Evolutionary conservation across 2,888 invertebrate species (phyloP).

Genomic region (Luperina testacea): DNA sequence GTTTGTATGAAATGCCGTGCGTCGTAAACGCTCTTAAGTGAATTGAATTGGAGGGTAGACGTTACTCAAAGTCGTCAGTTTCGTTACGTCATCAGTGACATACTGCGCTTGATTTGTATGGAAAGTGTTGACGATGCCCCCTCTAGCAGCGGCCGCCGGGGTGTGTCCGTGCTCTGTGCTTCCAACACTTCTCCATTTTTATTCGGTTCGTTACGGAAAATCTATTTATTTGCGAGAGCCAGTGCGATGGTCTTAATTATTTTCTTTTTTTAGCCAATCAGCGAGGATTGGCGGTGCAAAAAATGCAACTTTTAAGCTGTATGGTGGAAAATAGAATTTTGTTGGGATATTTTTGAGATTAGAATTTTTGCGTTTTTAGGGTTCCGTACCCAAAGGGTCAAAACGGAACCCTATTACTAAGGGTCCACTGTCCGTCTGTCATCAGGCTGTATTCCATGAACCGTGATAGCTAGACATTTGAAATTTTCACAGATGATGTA

Average conservation of each 20-base stretch:
- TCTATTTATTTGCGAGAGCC: slow-evolving; percentile 56
- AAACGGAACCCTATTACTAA: too few species aligned
- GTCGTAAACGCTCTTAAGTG: not conserved
- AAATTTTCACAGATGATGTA: too few species aligned
- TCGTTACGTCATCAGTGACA: not conserved
- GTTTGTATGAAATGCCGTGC: too few species aligned
- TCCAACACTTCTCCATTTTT: slow-evolving; percentile 34
- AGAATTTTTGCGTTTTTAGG: not conserved
- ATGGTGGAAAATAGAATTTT: slow-evolving; percentile 20
- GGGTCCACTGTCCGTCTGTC: too few species aligned
- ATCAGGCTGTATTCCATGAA: too few species aligned
- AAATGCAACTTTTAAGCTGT: slow-evolving; percentile 8
- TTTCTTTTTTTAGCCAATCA: slow-evolving; percentile 55
- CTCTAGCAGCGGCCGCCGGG: not conserved
- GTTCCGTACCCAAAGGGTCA: too few species aligned
- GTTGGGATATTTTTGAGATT: not conserved
- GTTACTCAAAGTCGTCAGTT: not conserved
- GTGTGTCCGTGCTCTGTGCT: not conserved
- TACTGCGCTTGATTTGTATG: too few species aligned
- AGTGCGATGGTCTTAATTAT: slow-evolving; percentile 44
- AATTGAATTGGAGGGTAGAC: not conserved
- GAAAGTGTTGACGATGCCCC: not conserved
- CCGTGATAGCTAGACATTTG: too few species aligned
- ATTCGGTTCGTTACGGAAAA: slow-evolving; percentile 50
- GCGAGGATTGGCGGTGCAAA: slow-evolving; percentile 20